Evolutionary conservation across 2,797 vertebrate genomes (phyloP), one percentile per base, ranked within the genome.

Genomic region (Heteromormyrus szaboi): DNA sequence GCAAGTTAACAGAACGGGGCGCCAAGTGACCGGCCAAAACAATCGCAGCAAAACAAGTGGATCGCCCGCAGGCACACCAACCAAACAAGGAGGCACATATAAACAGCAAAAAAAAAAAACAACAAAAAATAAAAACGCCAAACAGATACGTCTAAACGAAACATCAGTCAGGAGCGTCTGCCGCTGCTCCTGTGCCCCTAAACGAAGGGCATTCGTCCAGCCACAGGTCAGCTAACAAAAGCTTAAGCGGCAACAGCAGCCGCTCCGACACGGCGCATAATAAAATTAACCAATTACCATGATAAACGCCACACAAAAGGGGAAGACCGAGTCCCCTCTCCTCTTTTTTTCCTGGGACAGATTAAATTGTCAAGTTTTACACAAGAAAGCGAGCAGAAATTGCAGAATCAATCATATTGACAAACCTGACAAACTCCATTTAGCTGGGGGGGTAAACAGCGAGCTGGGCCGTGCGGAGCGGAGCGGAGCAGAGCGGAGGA

Each of bases 391-490:
- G 93, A 92, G 92, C 92, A 86, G 93, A 91, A 96, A 96, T 95
- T 94, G 96, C 91, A 95, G 95, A 97, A 96, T 96, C 96, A 96
- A 97, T 96, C 95, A 95, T 94, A 96, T 97, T 97, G 96, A 98
- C 97, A 97, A 97, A 98, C 97, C 97, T 98, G 97, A 97, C 97
- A 97, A 97, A 97, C 97, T 98, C 97, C 97, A 98, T 98, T 97
- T 97, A 98, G 97, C 97, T 97, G 97, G 96, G 96, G 96, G 96
- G 95, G 95, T 97, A 97, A 97, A 97, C 95, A 97, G 96, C 96
- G 95, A 93, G 95, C 96, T 94, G 96, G 97, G 95, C 97, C 96
- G 95, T 96, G 96, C 95, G 92, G 94, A 37, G 37, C 37, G 37
- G 37, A 37, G 37, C 95, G 92, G 94, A 37, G 37, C 95, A 92